Evolutionary conservation across 2,113 vertebrate species (phyloP), one percentile per base, ranked within the genome.

Genomic region (Phaetusa simplex): DNA sequence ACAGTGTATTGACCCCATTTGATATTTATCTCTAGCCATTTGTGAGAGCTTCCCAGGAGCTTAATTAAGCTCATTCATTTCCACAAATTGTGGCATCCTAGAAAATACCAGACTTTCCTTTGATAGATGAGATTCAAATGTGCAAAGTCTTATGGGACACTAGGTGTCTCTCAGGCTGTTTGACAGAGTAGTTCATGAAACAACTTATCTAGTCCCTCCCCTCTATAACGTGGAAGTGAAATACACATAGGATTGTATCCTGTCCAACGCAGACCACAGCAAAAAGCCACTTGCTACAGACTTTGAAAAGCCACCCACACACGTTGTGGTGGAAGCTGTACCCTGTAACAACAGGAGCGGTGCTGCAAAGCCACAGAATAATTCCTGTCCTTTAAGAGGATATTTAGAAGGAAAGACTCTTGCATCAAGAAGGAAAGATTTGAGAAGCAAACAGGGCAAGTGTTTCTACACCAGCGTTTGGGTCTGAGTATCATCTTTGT

Each of bases 1-100:
- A 97, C 97, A 96, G 94, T 91, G 94, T 96, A 97, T 95, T 97
- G 95, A 98, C 97, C 97, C 97, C 76, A 73, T 96, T 97, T 92
- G 90, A 95, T 96, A 89, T 97, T 96, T 97, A 91, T 95, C 95
- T 97, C 95, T 52, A 95, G 78, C 90, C 92, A 95, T 95, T 97
- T 97, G 86, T 40, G 58, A 95, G 78, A 90, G 88, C 88, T 96
- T 97, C 96, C 96, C 97, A 83, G 67, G 96, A 97, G 92, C 96
- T 97, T 96, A 96, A 97, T 97, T 96, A 96, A 97, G 96, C 87
- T 86, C 94, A 89, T 95, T 97, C 94, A 90, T 91, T 97, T 96
- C 79, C 94, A 95, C 92, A 94, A 89, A 97, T 96, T 93, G 94
- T 86, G 71, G 74, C 82, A 97, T 91, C 87, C 79, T 81, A 78